Evolutionary conservation across 1,140 invertebrate genomes (phyloP), one percentile per base, ranked within the genome.

Genomic region (Drosophila rhopaloa): DNA sequence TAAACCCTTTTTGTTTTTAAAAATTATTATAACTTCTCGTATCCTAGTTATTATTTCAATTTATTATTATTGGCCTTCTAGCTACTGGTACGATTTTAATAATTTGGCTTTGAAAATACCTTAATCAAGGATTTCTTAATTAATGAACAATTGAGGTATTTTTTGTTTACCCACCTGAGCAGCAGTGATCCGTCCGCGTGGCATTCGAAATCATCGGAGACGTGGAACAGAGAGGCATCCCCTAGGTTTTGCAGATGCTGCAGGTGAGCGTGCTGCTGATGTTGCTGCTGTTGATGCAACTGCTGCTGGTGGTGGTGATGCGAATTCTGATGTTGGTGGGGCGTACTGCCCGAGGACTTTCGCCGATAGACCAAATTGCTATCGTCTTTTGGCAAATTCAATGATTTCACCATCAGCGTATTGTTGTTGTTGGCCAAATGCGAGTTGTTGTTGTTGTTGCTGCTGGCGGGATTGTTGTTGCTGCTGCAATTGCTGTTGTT

Each of bases 271-370:
- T 74, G 67, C 35, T 61, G 24, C 27, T 44, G 77, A 27, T 81
- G 81, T 35, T 76, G 78, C 16, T 89, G 85, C 32, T 68, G 73
- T 29, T 75, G 70, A 4, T 58, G 74, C 29, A 37, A 51, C 6
- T 55, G 37, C 5, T 58, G 74, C 4, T 57, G 60, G 16, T 14
- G 75, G 54, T 44, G 47, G 16, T 68, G 46, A 8, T 68, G 76
- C 37, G 58, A 65, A 46, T 2, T 77, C 59, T 46, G 56, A 38
- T 81, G 76, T 24, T 80, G 73, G 53, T 91, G 78, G 24, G 94
- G 93, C 24, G 94, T 93, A 63, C 94, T 94, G 76, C 93, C 93
- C 16, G 94, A 94, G 7, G 94, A 94, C 84, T 94, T 95, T 4
- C 94, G 91, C 7, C 94, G 92, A 14, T 93, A 89, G 38, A 94